A percentile compares a stretch with the other conserved stretches of the same genome.
Conservation (phyloP, 2,113 vertebrate genomes). For the Origma solitaria region DNA sequence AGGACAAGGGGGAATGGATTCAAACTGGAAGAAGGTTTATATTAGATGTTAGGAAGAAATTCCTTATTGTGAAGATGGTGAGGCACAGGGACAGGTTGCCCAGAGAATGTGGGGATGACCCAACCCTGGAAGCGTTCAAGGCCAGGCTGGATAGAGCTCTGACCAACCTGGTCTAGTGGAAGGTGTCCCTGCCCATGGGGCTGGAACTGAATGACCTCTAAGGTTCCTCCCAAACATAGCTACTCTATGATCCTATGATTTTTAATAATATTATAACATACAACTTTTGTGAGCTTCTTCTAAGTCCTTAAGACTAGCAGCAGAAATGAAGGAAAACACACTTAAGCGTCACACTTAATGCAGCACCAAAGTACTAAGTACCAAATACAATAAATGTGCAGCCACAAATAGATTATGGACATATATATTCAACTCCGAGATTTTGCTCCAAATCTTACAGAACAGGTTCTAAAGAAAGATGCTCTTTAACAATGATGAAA, state of each 20-base stretch:
- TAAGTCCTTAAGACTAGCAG: not conserved
- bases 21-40: not conserved
- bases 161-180: not conserved
- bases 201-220: not conserved
- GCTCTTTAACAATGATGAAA: not conserved
- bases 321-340: not conserved
- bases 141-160: not conserved
- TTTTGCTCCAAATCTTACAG: not conserved
- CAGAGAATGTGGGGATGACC: not conserved
- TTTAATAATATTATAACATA: not conserved
- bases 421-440: rapidly evolving
- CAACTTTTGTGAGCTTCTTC: not conserved
- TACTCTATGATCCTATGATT: not conserved
- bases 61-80: not conserved
- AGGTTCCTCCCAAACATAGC: not conserved
- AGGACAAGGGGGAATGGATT: not conserved
- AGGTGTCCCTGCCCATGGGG: not conserved
- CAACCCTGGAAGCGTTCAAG: too few relatives aligned
- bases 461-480: not conserved
- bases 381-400: not conserved
- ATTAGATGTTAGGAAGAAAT: not conserved
- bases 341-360: not conserved
- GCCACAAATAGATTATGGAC: not conserved
- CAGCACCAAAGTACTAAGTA: not conserved
- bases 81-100: not conserved